phyloP scores from a whole-genome alignment of 2,797 vertebrate species.

The Lateolabrax maculatus region DNA sequence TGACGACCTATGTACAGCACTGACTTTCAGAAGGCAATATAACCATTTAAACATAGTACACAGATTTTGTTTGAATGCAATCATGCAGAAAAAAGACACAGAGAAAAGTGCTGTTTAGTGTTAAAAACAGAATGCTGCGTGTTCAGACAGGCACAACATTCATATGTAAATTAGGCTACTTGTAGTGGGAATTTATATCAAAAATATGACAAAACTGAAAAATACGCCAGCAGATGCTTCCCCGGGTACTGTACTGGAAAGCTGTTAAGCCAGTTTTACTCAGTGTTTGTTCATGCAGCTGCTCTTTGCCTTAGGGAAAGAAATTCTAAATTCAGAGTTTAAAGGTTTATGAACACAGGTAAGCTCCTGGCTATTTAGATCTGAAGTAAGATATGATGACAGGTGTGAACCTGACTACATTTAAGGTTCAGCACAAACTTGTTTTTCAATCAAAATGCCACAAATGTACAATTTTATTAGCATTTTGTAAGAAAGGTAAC shows the following conservation, averaged over 20 bases:
- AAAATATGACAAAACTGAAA: neutral
- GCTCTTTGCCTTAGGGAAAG: constrained; percentile 13
- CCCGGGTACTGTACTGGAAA: neutral
- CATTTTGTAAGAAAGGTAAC: neutral
- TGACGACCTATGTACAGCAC: neutral
- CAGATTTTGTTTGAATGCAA: neutral
- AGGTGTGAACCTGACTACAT: too few species aligned
- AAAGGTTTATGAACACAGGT: neutral
- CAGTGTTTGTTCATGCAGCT: too few species aligned
- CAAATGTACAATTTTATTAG: neutral
- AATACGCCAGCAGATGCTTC: neutral
- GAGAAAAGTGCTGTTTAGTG: too few species aligned
- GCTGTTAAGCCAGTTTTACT: constrained; percentile 14
- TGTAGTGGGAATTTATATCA: neutral
- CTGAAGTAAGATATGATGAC: neutral
- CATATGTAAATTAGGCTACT: neutral
- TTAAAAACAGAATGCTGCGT: neutral
- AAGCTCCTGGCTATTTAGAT: neutral
- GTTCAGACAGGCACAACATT: neutral
- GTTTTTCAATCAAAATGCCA: neutral
- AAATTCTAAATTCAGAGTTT: neutral
- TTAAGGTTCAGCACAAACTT: too few species aligned
- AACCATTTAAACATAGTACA: neutral
- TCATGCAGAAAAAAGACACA: neutral
- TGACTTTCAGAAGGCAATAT: neutral